phyloP scores from a whole-genome alignment of 2,113 vertebrate species.

The Lipophrys pholis region DNA sequence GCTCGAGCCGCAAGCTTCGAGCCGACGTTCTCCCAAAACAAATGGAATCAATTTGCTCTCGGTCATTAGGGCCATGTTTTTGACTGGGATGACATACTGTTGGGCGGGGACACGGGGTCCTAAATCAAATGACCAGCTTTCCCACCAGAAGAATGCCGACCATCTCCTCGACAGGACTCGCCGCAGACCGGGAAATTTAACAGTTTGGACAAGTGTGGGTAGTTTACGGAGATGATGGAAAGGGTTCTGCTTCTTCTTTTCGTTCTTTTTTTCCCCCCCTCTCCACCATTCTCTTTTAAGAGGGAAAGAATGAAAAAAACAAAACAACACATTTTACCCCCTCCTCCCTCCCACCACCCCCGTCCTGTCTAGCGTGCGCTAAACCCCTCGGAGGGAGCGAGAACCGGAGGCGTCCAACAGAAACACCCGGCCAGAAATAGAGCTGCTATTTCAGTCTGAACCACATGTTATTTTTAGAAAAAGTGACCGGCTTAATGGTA shows the following conservation, averaged over 20 bases:
- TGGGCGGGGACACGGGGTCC: slow-evolving; percentile 24
- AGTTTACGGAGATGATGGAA: slow-evolving; percentile 48
- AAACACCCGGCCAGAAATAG: slow-evolving; percentile 83
- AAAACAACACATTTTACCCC: slow-evolving; percentile 69
- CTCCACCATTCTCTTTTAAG: slow-evolving; percentile 25
- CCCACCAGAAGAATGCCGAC: slow-evolving; percentile 3
- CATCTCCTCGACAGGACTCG: not conserved
- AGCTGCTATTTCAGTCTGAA: slow-evolving; percentile 82
- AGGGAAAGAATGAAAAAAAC: slow-evolving; percentile 66
- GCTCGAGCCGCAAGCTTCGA: slow-evolving; percentile 42
- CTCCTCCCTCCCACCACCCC: slow-evolving; percentile 45
- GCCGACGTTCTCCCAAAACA: slow-evolving; percentile 39
- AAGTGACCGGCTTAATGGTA: slow-evolving; percentile 72
- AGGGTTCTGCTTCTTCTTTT: slow-evolving; percentile 34
- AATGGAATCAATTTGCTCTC: slow-evolving; percentile 60
- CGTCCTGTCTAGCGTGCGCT: slow-evolving; percentile 33
- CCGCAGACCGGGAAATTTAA: slow-evolving; percentile 29
- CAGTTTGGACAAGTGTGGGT: slow-evolving; percentile 48
- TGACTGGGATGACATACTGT: slow-evolving; percentile 46
- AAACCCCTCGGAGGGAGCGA: slow-evolving; percentile 46
- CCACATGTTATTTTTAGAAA: slow-evolving; percentile 80
- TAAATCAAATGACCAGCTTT: slow-evolving; percentile 47
- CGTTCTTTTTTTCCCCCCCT: not conserved
- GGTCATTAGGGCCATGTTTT: slow-evolving; percentile 47
- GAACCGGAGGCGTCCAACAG: slow-evolving; percentile 76